Evolutionary conservation across 2,797 vertebrate genomes (phyloP).

Genomic region (Geotria australis): DNA sequence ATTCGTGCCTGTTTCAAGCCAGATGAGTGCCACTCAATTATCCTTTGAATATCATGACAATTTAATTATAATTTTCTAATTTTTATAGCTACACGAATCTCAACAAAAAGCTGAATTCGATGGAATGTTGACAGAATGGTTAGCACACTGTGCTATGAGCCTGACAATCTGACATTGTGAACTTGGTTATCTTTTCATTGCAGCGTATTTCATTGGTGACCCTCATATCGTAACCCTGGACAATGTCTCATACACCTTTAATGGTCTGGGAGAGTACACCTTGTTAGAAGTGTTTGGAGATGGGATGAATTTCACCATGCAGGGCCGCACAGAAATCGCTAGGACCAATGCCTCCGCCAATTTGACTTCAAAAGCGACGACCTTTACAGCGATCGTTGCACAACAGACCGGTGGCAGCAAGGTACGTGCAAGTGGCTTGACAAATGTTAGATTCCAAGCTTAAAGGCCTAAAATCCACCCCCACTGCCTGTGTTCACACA

Average conservation of each 20-base stretch:
- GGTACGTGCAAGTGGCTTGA: too few relatives aligned
- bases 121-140: too few relatives aligned
- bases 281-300: slow-evolving; percentile 6
- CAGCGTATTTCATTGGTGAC: slow-evolving; percentile 13
- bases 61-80: too few relatives aligned
- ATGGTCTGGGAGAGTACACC: slow-evolving; percentile 16
- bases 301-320: slow-evolving; percentile 9
- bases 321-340: slow-evolving; percentile 8
- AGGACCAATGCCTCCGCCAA: slow-evolving; percentile 3
- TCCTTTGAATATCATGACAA: too few relatives aligned
- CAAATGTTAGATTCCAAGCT: too few relatives aligned
- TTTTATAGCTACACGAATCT: too few relatives aligned
- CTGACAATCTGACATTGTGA: too few relatives aligned
- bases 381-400: slow-evolving; percentile 17
- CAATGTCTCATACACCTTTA: slow-evolving; percentile 16
- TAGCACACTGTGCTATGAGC: not conserved
- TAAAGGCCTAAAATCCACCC: too few relatives aligned
- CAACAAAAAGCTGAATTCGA: too few relatives aligned
- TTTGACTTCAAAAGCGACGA: slow-evolving; percentile 9
- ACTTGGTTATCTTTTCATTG: not conserved
- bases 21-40: too few relatives aligned
- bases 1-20: too few relatives aligned
- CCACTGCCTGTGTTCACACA: too few relatives aligned
- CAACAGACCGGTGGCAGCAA: not conserved
- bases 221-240: slow-evolving; percentile 19